phyloP scores from a whole-genome alignment of 2,797 vertebrate genomes.

The Dermochelys coriacea region DNA sequence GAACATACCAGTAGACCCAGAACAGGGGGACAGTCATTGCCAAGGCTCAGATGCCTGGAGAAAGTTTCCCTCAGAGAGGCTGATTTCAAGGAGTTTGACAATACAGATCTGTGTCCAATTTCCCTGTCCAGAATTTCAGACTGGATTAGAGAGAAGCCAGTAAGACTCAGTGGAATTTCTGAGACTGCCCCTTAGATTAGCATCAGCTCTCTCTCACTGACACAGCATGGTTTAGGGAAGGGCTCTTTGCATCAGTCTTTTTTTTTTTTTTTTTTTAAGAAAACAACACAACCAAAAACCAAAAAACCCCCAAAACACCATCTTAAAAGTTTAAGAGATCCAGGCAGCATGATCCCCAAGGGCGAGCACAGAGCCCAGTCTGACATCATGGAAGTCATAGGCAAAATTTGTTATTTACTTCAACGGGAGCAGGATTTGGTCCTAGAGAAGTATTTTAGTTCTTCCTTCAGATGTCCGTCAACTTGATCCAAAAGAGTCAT shows the following conservation, averaged over 20 bases:
- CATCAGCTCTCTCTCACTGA: not conserved
- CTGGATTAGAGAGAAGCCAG: slow-evolving; percentile 46
- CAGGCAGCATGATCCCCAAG: not conserved
- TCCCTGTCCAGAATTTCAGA: slow-evolving; percentile 8
- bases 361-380: too few relatives aligned
- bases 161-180: slow-evolving; percentile 50
- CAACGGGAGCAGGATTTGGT: not conserved
- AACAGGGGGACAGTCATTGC: not conserved
- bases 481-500: not conserved
- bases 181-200: slow-evolving; percentile 35
- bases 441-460: not conserved
- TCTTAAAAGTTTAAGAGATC: not conserved
- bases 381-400: not conserved
- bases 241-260: not conserved
- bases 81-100: not conserved
- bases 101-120: not conserved
- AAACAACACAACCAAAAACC: too few relatives aligned
- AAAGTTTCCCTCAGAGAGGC: not conserved
- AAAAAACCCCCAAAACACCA: too few relatives aligned
- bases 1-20: not conserved
- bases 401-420: accelerated
- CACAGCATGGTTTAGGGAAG: not conserved
- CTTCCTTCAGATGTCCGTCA: not conserved
- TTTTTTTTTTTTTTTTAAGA: not conserved
- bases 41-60: not conserved